Conservation (phyloP, 2,797 vertebrate species). For the Nasua narica region DNA sequence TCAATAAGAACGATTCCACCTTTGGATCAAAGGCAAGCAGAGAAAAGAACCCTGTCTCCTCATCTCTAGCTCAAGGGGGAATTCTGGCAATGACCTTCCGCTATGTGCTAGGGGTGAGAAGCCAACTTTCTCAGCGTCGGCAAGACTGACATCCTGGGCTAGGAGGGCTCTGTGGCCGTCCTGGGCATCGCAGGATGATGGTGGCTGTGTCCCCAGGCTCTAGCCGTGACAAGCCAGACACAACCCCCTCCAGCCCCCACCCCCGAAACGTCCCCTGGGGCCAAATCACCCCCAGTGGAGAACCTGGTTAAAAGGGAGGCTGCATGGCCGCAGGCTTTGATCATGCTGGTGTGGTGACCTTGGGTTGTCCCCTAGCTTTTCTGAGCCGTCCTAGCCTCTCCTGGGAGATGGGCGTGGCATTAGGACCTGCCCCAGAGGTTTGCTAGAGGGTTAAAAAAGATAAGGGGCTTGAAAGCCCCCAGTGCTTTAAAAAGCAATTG, state of each 20-base stretch:
- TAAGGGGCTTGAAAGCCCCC: neutral
- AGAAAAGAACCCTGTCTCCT: neutral
- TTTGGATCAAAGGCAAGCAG: neutral
- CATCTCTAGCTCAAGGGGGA: neutral
- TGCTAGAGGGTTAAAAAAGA: neutral
- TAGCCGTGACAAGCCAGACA: neutral
- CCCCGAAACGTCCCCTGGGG: neutral
- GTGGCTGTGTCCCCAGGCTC: neutral
- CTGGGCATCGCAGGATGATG: accelerated
- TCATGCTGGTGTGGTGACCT: neutral
- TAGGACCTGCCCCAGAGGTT: neutral
- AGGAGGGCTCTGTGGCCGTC: neutral
- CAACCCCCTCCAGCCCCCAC: accelerated
- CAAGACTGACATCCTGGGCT: neutral
- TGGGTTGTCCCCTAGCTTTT: neutral
- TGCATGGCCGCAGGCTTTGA: neutral
- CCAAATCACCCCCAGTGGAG: neutral
- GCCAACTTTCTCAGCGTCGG: neutral
- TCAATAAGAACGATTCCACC: neutral
- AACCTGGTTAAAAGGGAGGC: neutral
- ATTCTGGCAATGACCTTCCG: neutral
- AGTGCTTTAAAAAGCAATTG: neutral
- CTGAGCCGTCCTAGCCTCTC: neutral
- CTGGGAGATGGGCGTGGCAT: neutral
- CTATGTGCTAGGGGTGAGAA: neutral